Evolutionary conservation across 2,888 invertebrate genomes (phyloP).

Genomic region (Meiosimyza platycephala): DNA sequence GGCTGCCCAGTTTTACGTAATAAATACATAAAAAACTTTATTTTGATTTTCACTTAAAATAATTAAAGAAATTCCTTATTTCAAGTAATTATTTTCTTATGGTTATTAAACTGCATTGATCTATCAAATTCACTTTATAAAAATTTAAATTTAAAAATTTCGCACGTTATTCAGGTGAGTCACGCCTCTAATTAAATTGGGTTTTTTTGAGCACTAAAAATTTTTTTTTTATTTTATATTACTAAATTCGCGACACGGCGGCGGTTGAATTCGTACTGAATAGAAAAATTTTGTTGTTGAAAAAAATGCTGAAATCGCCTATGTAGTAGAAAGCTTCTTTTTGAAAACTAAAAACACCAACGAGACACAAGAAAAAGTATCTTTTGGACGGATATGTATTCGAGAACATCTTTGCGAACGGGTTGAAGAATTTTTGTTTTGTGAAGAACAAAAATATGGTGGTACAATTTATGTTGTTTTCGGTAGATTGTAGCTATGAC

Average conservation of each 20-base stretch:
- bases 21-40: too few relatives aligned
- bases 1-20: too few relatives aligned
- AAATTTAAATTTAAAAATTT: not conserved
- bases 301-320: slow-evolving; percentile 6
- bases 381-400: not conserved
- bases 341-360: slow-evolving; percentile 4
- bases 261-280: slow-evolving; percentile 56
- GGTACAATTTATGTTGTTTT: too few relatives aligned
- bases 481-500: too few relatives aligned
- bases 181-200: not conserved
- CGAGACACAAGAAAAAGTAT: not conserved
- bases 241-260: slow-evolving; percentile 49
- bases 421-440: not conserved
- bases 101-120: not conserved
- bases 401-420: not conserved
- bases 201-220: not conserved
- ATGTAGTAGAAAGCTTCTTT: not conserved
- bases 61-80: too few relatives aligned
- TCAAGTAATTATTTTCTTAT: not conserved
- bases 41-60: too few relatives aligned
- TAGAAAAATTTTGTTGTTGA: slow-evolving; percentile 27
- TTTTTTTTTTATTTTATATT: not conserved
- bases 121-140: not conserved
- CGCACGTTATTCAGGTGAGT: too few relatives aligned
- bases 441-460: not conserved